Evolutionary conservation across 2,797 vertebrate genomes (phyloP).

Genomic region (Poecilia gillii): DNA sequence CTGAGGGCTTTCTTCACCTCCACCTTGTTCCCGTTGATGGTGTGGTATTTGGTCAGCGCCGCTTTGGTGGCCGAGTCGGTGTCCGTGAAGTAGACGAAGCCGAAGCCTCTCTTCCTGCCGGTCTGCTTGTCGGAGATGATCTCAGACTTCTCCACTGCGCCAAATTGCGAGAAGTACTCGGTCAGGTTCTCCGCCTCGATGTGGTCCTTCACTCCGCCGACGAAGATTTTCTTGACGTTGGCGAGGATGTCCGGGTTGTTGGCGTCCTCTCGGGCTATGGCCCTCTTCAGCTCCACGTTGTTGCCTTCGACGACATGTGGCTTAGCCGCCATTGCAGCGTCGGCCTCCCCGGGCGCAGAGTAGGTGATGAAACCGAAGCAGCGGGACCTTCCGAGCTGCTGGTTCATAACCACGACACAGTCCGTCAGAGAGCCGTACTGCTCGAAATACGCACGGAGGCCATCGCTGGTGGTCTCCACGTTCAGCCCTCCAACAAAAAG

Average conservation of each 20-base stretch:
- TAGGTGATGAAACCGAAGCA: constrained; percentile 99
- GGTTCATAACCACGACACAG: constrained; percentile 96
- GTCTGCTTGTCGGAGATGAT: constrained; percentile 98
- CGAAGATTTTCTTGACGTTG: constrained; percentile 98
- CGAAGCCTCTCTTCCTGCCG: constrained; percentile 95
- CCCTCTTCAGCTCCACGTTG: constrained; percentile 94
- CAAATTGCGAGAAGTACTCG: constrained; percentile 93
- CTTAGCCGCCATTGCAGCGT: constrained; percentile 94
- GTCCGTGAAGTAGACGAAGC: constrained; percentile 95
- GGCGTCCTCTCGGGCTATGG: constrained; percentile 94
- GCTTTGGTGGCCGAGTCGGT: constrained; percentile 96
- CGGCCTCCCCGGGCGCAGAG: constrained; percentile 92
- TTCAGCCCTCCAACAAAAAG: constrained; percentile 98
- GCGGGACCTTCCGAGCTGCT: constrained; percentile 91
- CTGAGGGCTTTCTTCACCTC: constrained; percentile 98
- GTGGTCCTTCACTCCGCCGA: constrained; percentile 92
- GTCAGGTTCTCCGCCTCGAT: constrained; percentile 87
- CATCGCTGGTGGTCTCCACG: constrained; percentile 93
- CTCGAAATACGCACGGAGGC: constrained; percentile 91
- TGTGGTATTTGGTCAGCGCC: constrained; percentile 92
- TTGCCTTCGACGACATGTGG: constrained; percentile 95
- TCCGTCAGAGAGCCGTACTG: constrained; percentile 92
- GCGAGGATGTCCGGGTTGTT: constrained; percentile 92
- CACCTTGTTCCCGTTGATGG: constrained; percentile 93
- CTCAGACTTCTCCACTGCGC: constrained; percentile 93